phyloP scores from a whole-genome alignment of 2,797 vertebrate genomes.

The Anguilla anguilla region DNA sequence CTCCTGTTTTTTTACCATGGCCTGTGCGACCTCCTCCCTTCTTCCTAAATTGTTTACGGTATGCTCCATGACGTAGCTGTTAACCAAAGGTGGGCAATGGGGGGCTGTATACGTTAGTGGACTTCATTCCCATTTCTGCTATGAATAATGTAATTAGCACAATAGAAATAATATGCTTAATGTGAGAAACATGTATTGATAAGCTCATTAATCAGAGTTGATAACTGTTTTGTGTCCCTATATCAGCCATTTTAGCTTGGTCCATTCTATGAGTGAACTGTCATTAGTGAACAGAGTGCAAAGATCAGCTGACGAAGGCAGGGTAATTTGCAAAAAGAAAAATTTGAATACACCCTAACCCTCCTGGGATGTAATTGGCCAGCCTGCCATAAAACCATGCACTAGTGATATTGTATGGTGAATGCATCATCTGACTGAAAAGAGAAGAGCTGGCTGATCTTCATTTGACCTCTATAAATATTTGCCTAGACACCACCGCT shows the following conservation, averaged over 20 bases:
- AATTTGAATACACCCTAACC: not conserved
- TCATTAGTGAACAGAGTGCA: not conserved
- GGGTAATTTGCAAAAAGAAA: not conserved
- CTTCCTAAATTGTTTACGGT: not conserved
- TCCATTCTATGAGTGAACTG: not conserved
- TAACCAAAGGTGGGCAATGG: not conserved
- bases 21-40: not conserved
- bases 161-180: not conserved
- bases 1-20: not conserved
- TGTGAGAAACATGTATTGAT: not conserved
- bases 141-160: not conserved
- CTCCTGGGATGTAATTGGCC: not conserved
- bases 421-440: not conserved
- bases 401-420: not conserved
- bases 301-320: not conserved
- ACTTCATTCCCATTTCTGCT: not conserved
- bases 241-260: not conserved
- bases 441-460: constrained; percentile 40
- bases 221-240: not conserved
- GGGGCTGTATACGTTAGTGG: not conserved
- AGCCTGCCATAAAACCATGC: not conserved
- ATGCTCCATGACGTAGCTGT: not conserved
- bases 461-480: constrained; percentile 62
- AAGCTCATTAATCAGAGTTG: not conserved
- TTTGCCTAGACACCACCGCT: constrained; percentile 60